These are phyloP conservation scores for Cherax destructor DNA, from an alignment of 1,140 invertebrate genomes.

Conservation along the genomic window DNA sequence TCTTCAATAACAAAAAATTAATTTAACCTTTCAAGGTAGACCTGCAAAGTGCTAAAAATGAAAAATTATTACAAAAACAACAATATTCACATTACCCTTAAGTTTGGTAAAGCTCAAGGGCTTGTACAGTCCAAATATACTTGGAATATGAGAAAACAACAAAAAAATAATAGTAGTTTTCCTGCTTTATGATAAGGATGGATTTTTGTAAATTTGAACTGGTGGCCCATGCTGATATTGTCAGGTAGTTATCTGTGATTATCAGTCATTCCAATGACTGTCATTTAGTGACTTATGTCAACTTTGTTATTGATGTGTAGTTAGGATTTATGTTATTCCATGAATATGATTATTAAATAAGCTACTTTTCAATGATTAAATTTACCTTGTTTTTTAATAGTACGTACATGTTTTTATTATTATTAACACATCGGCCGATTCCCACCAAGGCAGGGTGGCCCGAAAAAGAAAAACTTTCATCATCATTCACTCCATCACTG, in stretches of 20 bases:
- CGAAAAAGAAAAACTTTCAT: too few relatives aligned
- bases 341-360: background rate
- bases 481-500: too few relatives aligned
- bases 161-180: background rate
- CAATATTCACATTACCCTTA: background rate
- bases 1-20: too few relatives aligned
- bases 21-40: background rate
- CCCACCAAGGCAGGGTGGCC: too few relatives aligned
- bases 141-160: background rate
- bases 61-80: background rate
- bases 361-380: background rate
- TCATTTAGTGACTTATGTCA: background rate
- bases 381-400: too few relatives aligned
- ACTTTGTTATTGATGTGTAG: background rate
- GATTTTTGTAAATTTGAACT: background rate
- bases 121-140: background rate
- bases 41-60: background rate
- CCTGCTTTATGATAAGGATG: background rate
- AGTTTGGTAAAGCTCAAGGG: background rate
- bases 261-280: background rate
- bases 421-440: too few relatives aligned
- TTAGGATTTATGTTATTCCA: background rate
- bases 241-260: conserved; percentile 16
- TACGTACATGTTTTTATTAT: too few relatives aligned
- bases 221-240: background rate